Evolutionary conservation across 2,113 vertebrate species (phyloP), one percentile per base, ranked within the genome.

Genomic region (Accipiter cooperii): DNA sequence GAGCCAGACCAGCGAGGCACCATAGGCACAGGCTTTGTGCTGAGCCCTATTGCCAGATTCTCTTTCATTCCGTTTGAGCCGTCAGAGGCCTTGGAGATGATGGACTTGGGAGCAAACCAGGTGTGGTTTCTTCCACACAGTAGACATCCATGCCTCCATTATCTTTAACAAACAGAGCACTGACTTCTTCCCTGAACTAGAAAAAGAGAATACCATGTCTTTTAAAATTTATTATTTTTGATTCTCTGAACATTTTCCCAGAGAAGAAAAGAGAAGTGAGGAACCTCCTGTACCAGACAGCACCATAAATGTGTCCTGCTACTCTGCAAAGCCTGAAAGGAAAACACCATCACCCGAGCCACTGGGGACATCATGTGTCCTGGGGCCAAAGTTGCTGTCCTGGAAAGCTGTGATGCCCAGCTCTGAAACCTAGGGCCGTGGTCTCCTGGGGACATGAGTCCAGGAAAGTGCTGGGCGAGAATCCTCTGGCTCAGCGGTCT

Each of bases 221-320:
- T 95, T 55, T 64, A 64, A 47, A 86, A 84, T 52, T 18, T 87
- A 83, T 84, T 88, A n/a, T 33, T 81, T 92, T 94, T 66, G 79
- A 42, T 85, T 81, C 51, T 88, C 83, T 66, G 82, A 84, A 29
- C 38, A 63, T 78, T 89, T 93, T 95, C 92, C 76, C 89, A 92
- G 64, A 87, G 84, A 46, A 84, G 42, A 94, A 96, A 96, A 89
- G 47, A 95, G 84, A 94, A 94, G 78, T 81, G 83, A 85, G 46
- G 80, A 93, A 83, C 46, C 55, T 93, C 51, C 51, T 1, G 1
- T 49, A 73, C 64, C 63, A 93, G 60, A 86, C 33, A 74, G 40
- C 25, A 55, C 84, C 63, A 80, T 51, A 76, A 90, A 90, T 24
- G 38, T 84, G 90, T 90, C 51, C 74, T 33, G 70, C 11, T 71